Percentiles rank a stretch among this genome's conserved stretches.
Evolutionary conservation across 2,888 invertebrate species (phyloP).

Genomic region (Suillia variegata): DNA sequence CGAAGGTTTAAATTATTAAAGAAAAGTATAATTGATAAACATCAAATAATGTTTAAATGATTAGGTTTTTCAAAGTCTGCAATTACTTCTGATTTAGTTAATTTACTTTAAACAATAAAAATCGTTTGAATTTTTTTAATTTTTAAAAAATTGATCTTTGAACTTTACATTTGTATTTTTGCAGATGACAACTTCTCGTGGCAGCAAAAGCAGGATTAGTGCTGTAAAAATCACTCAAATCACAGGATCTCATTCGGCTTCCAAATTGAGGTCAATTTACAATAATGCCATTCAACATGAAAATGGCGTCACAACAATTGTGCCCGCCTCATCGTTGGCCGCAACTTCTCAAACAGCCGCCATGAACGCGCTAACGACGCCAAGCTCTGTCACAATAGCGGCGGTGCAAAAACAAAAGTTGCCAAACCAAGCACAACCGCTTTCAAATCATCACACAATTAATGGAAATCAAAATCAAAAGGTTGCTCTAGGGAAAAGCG

Average conservation of each 20-base stretch:
- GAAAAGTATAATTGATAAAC: too few species aligned
- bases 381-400: constrained; percentile 54
- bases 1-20: too few species aligned
- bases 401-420: constrained; percentile 33
- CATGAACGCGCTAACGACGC: constrained; percentile 53
- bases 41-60: too few species aligned
- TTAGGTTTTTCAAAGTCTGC: too few species aligned
- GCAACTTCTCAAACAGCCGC: constrained; percentile 52
- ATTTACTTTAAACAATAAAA: too few species aligned
- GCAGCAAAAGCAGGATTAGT: too few species aligned
- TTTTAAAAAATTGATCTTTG: too few species aligned
- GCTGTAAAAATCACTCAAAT: constrained; percentile 44
- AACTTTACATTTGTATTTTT: too few species aligned
- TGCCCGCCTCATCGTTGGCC: constrained; percentile 53
- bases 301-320: constrained; percentile 53
- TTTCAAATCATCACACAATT: constrained; percentile 24
- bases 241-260: constrained; percentile 23
- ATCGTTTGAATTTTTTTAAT: too few species aligned
- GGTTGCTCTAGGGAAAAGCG: constrained; percentile 52
- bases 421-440: constrained; percentile 28
- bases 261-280: constrained; percentile 54
- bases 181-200: too few species aligned
- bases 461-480: constrained; percentile 48
- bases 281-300: constrained; percentile 53
- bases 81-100: too few species aligned